Evolutionary conservation across 2,797 vertebrate species (phyloP), one percentile per base, ranked within the genome.

Genomic region (Platalea minor): DNA sequence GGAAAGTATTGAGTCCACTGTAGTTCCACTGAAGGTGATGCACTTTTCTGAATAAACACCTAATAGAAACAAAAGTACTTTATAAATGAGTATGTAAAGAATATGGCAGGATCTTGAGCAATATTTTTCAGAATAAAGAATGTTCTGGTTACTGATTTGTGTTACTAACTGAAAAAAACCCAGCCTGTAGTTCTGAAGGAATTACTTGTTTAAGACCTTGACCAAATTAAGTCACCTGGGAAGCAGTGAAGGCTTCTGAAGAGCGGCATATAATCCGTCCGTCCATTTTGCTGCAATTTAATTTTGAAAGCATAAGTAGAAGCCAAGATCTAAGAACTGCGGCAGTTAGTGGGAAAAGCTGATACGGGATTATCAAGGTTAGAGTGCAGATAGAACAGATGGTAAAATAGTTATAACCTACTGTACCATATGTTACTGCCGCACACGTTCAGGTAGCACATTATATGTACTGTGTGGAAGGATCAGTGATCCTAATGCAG

Each of bases 391-490:
- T 12, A 5, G 84, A 96, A 59, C 82, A 95, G 91, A 85, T 93
- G 95, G 72, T 83, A 59, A 97, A 91, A 91, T 67, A 91, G 91
- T 87, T 85, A 39, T 57, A 85, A 76, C 63, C 89, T 61, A 56
- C 53, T 53, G 91, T 53, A 85, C 41, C 72, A 86, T 80, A 88
- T 91, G 45, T 25, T 91, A 60, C 48, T 88, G 50, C 35, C 9
- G 6, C 56, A 25, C 20, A 2, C 5, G 0, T 48, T 85, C 92
- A 95, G 95, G 93, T 96, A 91, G 77, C 69, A 19, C 48, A 4
- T 67, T 80, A 2, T 45, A 19, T 24, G 77, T 67, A 10, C 56
- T 45, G 39, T 25, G 65, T 37, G 82, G 70, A 60, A 57, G 31
- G 85, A 88, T n/a, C 51, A 35, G 69, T 77, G 64, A 68, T 91